A percentile compares a stretch with the other conserved stretches of the same genome.
Evolutionary conservation across 2,888 invertebrate genomes (phyloP).

Genomic region (Trichopria drosophilae): DNA sequence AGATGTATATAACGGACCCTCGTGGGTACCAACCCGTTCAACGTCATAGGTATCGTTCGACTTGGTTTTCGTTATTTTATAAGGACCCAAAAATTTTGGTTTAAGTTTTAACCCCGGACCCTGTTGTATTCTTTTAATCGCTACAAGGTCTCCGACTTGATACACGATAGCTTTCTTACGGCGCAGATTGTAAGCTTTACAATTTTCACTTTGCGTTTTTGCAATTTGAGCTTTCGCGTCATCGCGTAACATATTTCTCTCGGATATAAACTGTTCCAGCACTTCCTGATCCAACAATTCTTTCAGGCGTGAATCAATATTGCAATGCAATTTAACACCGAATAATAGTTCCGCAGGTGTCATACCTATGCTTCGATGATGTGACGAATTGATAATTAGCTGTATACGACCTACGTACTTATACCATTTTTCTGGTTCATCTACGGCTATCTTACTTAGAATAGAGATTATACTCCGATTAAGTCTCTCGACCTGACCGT

Average conservation of each 20-base stretch:
- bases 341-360: slow-evolving; percentile 22
- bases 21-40: neutral
- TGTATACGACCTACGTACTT: slow-evolving; percentile 36
- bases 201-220: slow-evolving; percentile 33
- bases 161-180: slow-evolving; percentile 29
- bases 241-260: too few species aligned
- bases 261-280: too few species aligned
- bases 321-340: slow-evolving; percentile 14
- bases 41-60: slow-evolving; percentile 22
- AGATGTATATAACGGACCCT: slow-evolving; percentile 11
- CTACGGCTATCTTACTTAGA: slow-evolving; percentile 45
- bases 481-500: slow-evolving; percentile 49
- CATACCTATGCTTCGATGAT: slow-evolving; percentile 36
- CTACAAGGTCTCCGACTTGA: slow-evolving; percentile 39
- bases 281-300: slow-evolving; percentile 2
- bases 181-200: slow-evolving; percentile 21
- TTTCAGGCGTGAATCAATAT: slow-evolving; percentile 4
- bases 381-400: slow-evolving; percentile 41
- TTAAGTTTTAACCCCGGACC: slow-evolving; percentile 45
- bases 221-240: slow-evolving; percentile 26
- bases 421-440: slow-evolving; percentile 44
- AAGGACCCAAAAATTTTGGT: slow-evolving; percentile 40
- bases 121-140: slow-evolving; percentile 50
- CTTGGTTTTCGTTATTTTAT: slow-evolving; percentile 30
- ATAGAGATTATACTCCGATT: slow-evolving; percentile 43